These are phyloP conservation scores for Diceros bicornis DNA, from an alignment of 2,797 vertebrate genomes.

Conservation along the genomic window DNA sequence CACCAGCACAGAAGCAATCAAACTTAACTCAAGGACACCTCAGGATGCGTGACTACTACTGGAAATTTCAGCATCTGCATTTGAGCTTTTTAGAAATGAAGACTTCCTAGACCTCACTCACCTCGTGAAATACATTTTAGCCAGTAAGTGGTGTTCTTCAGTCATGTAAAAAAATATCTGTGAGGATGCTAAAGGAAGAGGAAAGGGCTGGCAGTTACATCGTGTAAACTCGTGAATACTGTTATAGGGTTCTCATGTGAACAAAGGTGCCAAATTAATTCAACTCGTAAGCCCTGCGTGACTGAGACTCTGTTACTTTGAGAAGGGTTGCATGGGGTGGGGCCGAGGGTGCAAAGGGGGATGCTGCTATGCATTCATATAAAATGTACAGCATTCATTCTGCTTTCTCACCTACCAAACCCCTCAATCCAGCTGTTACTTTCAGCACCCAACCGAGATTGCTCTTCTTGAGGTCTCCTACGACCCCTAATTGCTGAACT, in stretches of 20 bases:
- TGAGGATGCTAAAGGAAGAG: conserved; percentile 64
- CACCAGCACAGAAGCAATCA: not conserved
- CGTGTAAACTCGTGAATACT: not conserved
- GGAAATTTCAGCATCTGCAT: not conserved
- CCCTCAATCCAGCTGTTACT: not conserved
- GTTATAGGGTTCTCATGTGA: conserved; percentile 27
- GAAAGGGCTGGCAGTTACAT: conserved; percentile 52
- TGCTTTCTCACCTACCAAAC: not conserved
- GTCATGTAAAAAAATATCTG: conserved; percentile 61
- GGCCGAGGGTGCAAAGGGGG: not conserved
- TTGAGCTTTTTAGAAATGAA: conserved; percentile 53
- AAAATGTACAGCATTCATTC: not conserved
- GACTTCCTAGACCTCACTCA: conserved; percentile 28
- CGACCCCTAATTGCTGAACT: not conserved
- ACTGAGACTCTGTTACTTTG: conserved; percentile 32
- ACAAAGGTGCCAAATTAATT: conserved; percentile 72
- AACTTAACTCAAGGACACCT: not conserved
- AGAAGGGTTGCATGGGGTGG: not conserved
- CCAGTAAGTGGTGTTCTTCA: conserved; percentile 25
- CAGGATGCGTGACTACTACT: not conserved
- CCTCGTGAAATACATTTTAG: conserved; percentile 47
- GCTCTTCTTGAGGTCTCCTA: not conserved
- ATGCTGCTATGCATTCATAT: not conserved
- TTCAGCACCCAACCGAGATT: not conserved
- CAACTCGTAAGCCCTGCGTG: not conserved